Evolutionary conservation across 2,113 vertebrate species (phyloP).

Genomic region (Stegostoma tigrinum): DNA sequence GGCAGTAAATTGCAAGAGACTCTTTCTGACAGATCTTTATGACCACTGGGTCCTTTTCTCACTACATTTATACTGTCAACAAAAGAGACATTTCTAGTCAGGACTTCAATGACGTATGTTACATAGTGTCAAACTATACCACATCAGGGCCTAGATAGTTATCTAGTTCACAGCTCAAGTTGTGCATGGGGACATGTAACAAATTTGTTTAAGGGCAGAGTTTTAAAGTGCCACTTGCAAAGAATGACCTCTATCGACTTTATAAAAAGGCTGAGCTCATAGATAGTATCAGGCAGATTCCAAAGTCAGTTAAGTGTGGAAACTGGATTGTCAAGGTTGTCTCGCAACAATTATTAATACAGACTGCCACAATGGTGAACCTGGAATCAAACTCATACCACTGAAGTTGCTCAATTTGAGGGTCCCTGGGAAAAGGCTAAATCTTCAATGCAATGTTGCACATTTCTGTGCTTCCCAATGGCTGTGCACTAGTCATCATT

Average conservation of each 20-base stretch:
- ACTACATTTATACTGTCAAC: background rate
- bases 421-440: background rate
- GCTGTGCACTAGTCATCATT: background rate
- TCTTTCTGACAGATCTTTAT: background rate
- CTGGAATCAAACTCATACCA: background rate
- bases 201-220: background rate
- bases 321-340: background rate
- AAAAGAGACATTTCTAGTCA: background rate
- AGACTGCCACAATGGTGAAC: background rate
- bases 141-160: background rate
- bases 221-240: background rate
- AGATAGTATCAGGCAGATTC: background rate
- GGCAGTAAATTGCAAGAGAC: background rate
- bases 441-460: background rate
- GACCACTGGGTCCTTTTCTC: background rate
- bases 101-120: background rate
- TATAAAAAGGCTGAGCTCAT: background rate
- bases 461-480: background rate
- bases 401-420: background rate
- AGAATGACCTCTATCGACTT: background rate
- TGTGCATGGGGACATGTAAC: background rate
- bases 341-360: background rate
- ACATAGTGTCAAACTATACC: too few species aligned
- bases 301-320: background rate
- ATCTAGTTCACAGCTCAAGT: background rate